Evolutionary conservation across 2,888 invertebrate species (phyloP), one percentile per base, ranked within the genome.

Genomic region (Melieria omissa): DNA sequence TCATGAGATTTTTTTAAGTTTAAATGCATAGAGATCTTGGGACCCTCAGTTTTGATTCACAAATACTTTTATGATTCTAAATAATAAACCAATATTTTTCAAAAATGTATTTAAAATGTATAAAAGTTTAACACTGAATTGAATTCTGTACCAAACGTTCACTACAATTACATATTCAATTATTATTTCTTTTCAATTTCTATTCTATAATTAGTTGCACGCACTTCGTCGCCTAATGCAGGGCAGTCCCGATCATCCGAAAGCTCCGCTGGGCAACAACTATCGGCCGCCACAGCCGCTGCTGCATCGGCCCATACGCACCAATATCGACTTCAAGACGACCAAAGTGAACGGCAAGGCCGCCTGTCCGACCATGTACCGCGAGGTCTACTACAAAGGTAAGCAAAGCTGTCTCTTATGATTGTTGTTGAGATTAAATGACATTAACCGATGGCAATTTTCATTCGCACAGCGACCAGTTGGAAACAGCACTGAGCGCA

Each of bases 301-400:
- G 75, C 94, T 98, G 88, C 96, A 97, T 88, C 92, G 98, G 80
- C 94, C 97, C 71, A 93, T 98, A 78, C 90, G 98, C 87, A 98
- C 98, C 80, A 98, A 98, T 89, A 98, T 98, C 87, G 97, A 98
- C 89, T 97, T 97, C 88, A 94, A 93, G 86, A 90, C 92, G 83
- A 78, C 82, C 55, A 93, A 92, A 89, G 92, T 93, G 89, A 91
- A 90, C 78, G 92, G 92, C 76, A 94, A 95, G 87, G 93, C 94
- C 85, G 93, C 94, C 85, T 95, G 95, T 88, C 95, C 95, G 71
- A 95, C 94, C 83, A 96, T 96, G 96, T 93, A 95, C 89, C 93
- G 93, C 87, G 95, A 95, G 85, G 94, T 95, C 88, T 93, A 95
- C 89, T 96, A 96, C 88, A 95, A 94, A 92, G 94, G 94, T 93